Evolutionary conservation across 2,797 vertebrate genomes (phyloP).

Genomic region (Enteromius anoplus): DNA sequence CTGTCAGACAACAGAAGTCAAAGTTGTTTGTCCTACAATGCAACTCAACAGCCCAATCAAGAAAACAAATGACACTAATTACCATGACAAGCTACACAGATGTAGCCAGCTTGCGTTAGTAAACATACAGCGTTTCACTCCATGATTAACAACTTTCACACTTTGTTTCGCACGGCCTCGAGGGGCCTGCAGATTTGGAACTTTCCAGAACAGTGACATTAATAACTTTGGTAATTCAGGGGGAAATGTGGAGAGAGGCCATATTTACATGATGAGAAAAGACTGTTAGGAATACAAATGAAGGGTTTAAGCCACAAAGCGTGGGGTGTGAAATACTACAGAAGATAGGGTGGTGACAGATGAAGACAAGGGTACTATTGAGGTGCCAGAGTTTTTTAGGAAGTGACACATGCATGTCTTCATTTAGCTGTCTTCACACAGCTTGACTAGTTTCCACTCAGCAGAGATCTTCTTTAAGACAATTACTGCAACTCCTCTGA

Average conservation of each 20-base stretch:
- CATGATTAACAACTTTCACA: conserved; percentile 71
- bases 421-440: conserved; percentile 29
- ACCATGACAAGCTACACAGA: conserved; percentile 74
- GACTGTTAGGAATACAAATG: conserved; percentile 6
- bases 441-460: conserved; percentile 56
- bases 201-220: conserved; percentile 52
- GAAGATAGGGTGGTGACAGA: neutral
- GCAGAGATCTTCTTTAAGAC: conserved; percentile 42
- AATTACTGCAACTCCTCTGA: conserved; percentile 52
- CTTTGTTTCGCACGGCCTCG: conserved; percentile 62
- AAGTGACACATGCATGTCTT: neutral
- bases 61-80: conserved; percentile 78
- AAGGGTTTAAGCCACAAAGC: conserved; percentile 14
- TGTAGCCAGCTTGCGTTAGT: conserved; percentile 74
- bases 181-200: conserved; percentile 64
- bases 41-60: conserved; percentile 73
- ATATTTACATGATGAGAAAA: conserved; percentile 1
- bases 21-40: conserved; percentile 73
- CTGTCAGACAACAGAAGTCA: conserved; percentile 41
- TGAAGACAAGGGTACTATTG: neutral
- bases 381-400: neutral
- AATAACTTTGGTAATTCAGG: conserved; percentile 61
- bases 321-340: conserved; percentile 5
- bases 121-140: conserved; percentile 75
- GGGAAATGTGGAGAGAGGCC: conserved; percentile 26